phyloP scores from a whole-genome alignment of 1,140 invertebrate species.

The Drosophila lacertosa region DNA sequence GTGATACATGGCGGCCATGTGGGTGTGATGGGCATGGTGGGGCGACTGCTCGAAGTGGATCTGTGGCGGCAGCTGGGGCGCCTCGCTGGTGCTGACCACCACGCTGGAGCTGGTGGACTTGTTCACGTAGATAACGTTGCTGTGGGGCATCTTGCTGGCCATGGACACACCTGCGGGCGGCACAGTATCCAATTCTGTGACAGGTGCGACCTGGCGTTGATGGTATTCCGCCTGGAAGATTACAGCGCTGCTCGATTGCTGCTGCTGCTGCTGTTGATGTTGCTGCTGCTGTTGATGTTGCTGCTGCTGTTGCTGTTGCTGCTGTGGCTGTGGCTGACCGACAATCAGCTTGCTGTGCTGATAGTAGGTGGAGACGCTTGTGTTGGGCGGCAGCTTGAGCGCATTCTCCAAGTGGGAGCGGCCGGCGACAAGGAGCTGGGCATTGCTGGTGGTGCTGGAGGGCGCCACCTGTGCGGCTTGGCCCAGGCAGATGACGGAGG shows the following conservation, averaged over 20 bases:
- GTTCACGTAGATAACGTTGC: constrained; percentile 78
- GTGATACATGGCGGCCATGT: constrained; percentile 49
- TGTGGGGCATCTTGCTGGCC: constrained; percentile 69
- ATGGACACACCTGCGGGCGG: constrained; percentile 70
- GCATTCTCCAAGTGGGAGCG: constrained; percentile 79
- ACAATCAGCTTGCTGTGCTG: constrained; percentile 73
- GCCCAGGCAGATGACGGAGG: constrained; percentile 69
- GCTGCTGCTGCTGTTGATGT: background rate
- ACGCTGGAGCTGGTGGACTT: constrained; percentile 61
- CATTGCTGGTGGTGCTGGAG: constrained; percentile 32
- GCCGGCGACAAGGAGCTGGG: constrained; percentile 53
- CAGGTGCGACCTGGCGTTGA: constrained; percentile 69
- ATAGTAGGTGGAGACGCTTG: constrained; percentile 80
- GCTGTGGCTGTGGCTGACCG: constrained; percentile 25
- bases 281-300: background rate
- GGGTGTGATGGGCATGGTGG: constrained; percentile 36
- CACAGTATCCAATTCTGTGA: constrained; percentile 83
- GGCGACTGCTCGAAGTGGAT: constrained; percentile 23
- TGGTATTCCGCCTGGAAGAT: constrained; percentile 39
- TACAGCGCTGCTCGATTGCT: constrained; percentile 12
- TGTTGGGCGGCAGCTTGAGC: constrained; percentile 75
- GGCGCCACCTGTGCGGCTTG: constrained; percentile 21
- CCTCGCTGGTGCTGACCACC: constrained; percentile 65
- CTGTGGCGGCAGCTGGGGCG: constrained; percentile 23
- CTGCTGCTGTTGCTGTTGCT: background rate